Conservation (phyloP, 2,113 vertebrate species). For the Centrocercus urophasianus region DNA sequence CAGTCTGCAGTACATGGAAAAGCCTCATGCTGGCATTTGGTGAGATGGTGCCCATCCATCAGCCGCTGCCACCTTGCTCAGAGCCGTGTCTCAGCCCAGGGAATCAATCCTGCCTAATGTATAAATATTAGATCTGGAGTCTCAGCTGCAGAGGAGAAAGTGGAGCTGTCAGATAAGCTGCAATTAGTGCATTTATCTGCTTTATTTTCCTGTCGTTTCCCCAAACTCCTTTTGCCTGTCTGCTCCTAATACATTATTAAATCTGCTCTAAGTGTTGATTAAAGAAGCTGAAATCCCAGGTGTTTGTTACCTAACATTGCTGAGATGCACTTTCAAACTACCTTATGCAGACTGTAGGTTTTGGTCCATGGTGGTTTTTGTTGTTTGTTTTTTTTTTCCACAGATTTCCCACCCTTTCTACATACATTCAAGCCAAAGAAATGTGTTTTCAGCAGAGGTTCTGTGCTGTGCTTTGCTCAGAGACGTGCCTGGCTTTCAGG, state of each 20-base stretch:
- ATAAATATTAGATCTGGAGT: not conserved
- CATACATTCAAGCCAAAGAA: not conserved
- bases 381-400: too few relatives aligned
- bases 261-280: constrained; percentile 22
- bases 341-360: not conserved
- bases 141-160: constrained; percentile 3
- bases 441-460: not conserved
- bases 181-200: constrained; percentile 51
- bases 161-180: constrained; percentile 35
- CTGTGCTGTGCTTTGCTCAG: not conserved
- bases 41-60: not conserved
- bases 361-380: not conserved
- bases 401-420: not conserved
- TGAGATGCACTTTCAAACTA: not conserved
- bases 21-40: not conserved
- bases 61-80: not conserved
- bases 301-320: not conserved
- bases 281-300: constrained; percentile 12
- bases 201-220: constrained; percentile 41
- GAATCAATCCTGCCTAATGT: constrained; percentile 24
- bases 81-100: not conserved
- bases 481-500: not conserved
- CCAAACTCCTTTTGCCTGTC: constrained; percentile 12
- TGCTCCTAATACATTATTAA: not conserved
- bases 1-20: not conserved